Evolutionary conservation across 2,888 invertebrate species (phyloP), one percentile per base, ranked within the genome.

Genomic region (Eupithecia tripunctaria): DNA sequence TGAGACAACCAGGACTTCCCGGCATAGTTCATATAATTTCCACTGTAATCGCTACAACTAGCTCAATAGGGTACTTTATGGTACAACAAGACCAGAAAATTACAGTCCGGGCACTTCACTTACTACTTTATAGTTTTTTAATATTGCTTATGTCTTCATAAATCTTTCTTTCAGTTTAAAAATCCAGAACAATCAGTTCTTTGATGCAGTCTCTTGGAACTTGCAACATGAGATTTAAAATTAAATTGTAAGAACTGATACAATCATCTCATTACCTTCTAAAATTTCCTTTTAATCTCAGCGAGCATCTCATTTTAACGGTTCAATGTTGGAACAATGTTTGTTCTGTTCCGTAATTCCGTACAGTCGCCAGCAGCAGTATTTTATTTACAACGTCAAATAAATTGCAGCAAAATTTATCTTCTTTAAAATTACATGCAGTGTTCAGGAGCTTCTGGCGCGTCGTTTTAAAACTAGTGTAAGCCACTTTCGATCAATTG

Each of bases 1-100:
- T 83, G 85, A 88, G 86, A 87, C 84, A 85, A 79, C 56, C 59
- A 59, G 56, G 86, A 87, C 84, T 85, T 87, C 87, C 86, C 59
- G 47, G 25, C 60, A 18, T 29, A n/a, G n/a, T n/a, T 51, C 21
- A 51, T 51, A 21, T 51, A 21, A 51, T 51, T 51, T 51, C 47
- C 21, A 51, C 47, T 10, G 47, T 21, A 51, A 8, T 29, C 25
- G 12, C 14, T 27, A 18, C 18, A 60, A 29, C 56, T 60, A 60
- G 60, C 60, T 56, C 29, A 60, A 27, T 29, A 27, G 18, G 29
- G 60, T 29, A 59, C 29, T 51, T 71, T 41, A 68, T 71, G 65
- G 10, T 10, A 63, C 66, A 70, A 59, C 21, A n/a, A 51, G 51
- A 21, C 18, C 12, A 21, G 12, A 51, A 21, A 21, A 51, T 21